phyloP scores from a whole-genome alignment of 2,888 invertebrate genomes.

The Euclidia mi region DNA sequence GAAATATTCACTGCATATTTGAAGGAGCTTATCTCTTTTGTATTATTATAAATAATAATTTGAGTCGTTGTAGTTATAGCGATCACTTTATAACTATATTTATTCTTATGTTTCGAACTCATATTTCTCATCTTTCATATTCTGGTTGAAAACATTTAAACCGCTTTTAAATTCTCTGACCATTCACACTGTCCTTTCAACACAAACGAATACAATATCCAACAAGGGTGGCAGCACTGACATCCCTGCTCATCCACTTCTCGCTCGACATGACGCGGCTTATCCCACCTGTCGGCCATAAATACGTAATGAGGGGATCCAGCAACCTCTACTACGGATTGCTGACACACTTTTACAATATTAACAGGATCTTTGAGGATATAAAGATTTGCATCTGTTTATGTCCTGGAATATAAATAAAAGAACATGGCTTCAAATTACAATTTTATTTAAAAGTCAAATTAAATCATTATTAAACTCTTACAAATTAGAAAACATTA shows the following conservation, averaged over 20 bases:
- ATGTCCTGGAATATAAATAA: too few species aligned
- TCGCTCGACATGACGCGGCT: conserved; percentile 56
- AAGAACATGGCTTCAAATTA: too few species aligned
- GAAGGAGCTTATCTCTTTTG: too few species aligned
- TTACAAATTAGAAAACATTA: too few species aligned
- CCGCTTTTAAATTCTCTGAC: conserved; percentile 7
- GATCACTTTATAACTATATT: too few species aligned
- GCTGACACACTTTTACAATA: conserved; percentile 40
- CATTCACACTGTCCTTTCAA: conserved; percentile 23
- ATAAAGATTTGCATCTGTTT: conserved; percentile 14
- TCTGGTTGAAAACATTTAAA: conserved; percentile 5
- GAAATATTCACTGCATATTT: too few species aligned
- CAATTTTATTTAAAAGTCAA: too few species aligned
- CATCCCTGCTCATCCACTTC: conserved; percentile 50
- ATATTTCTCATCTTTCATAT: too few species aligned
- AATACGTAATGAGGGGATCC: conserved; percentile 71
- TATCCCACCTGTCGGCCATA: conserved; percentile 63
- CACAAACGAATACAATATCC: conserved; percentile 35
- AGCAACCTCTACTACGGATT: conserved; percentile 52
- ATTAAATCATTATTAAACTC: too few species aligned
- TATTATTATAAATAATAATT: too few species aligned
- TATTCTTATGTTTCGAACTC: too few species aligned
- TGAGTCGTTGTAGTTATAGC: too few species aligned
- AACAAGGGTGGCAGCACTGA: conserved; percentile 47
- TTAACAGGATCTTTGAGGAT: conserved; percentile 27